phyloP scores from a whole-genome alignment of 2,888 invertebrate genomes.

The Luperina nickerlii region DNA sequence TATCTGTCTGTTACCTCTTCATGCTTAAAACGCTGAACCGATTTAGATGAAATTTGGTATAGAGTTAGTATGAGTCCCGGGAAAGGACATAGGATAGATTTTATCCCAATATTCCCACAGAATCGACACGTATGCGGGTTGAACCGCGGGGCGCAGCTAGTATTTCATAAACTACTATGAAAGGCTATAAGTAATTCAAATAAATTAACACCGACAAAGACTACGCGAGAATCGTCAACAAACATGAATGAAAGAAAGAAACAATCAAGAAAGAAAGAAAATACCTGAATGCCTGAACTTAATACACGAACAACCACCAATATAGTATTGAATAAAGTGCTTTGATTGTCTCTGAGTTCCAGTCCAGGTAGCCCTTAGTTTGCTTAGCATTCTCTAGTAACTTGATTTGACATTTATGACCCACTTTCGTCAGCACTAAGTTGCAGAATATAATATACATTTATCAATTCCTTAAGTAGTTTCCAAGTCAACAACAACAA shows the following conservation, averaged over 20 bases:
- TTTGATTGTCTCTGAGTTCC: not conserved
- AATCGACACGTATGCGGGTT: no score
- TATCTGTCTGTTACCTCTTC: no score
- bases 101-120: no score
- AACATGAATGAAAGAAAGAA: constrained; percentile 10
- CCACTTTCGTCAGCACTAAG: not conserved
- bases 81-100: no score
- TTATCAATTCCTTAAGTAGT: not conserved
- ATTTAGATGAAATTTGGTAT: no score
- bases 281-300: not conserved
- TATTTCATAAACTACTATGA: not conserved
- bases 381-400: not conserved
- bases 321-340: not conserved
- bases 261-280: not conserved
- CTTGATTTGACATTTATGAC: not conserved
- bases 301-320: constrained; percentile 3
- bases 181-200: not conserved
- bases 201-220: not conserved
- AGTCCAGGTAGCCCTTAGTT: constrained; percentile 4
- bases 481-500: not conserved
- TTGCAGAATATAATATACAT: not conserved
- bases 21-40: no score
- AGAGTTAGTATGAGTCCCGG: no score
- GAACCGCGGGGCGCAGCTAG: no score
- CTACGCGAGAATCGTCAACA: not conserved